Conservation (phyloP, 2,113 vertebrate species). For the Nibea albiflora region DNA sequence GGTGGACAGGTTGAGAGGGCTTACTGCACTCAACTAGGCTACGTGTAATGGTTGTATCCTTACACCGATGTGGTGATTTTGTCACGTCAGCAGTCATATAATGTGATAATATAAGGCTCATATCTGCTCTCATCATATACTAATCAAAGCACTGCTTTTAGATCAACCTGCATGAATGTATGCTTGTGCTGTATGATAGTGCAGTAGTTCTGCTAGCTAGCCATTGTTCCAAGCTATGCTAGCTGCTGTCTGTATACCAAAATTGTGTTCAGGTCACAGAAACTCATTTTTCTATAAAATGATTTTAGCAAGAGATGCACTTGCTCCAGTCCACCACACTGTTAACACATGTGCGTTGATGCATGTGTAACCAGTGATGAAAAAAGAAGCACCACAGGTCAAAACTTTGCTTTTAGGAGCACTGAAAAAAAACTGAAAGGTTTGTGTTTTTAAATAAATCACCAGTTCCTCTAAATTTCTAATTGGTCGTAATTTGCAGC, state of each 20-base stretch:
- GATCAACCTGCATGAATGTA: constrained; percentile 43
- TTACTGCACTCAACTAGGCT: constrained; percentile 28
- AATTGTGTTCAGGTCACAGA: neutral
- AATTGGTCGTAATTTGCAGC: constrained; percentile 2
- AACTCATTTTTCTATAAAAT: neutral
- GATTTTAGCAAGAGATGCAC: constrained; percentile 8
- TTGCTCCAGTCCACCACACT: neutral
- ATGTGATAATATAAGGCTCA: constrained; percentile 20
- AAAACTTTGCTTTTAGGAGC: constrained; percentile 3
- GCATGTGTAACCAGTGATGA: constrained; percentile 11
- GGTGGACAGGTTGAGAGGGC: constrained; percentile 33
- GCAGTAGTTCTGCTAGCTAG: neutral
- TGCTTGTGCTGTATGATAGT: constrained; percentile 19
- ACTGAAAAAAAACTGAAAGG: neutral
- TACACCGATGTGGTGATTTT: constrained; percentile 10
- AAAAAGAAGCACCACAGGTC: neutral
- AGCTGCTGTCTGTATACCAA: neutral
- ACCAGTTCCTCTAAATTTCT: neutral
- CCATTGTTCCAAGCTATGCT: neutral
- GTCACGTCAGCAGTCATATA: constrained; percentile 9
- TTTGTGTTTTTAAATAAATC: neutral
- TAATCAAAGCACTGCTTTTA: constrained; percentile 24
- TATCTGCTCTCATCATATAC: constrained; percentile 9
- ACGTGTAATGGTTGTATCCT: constrained; percentile 33
- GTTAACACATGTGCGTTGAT: neutral